A percentile compares a stretch with the other conserved stretches of the same genome.
These are phyloP conservation scores for Synchiropus splendidus DNA, from an alignment of 2,113 vertebrate species.

Conservation along the genomic window DNA sequence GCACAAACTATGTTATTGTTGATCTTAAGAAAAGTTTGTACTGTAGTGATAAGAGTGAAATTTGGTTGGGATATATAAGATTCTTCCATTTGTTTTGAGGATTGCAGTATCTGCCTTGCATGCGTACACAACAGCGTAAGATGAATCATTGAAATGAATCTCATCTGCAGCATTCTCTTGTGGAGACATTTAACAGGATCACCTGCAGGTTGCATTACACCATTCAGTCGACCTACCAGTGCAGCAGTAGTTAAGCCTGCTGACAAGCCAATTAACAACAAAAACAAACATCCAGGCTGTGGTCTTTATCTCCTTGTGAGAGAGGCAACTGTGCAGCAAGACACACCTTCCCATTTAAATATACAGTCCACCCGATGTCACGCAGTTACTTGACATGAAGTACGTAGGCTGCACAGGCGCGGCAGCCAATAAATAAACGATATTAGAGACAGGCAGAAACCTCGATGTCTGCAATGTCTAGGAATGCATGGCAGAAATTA, in stretches of 20 bases:
- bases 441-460: constrained; percentile 6
- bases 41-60: too few species aligned
- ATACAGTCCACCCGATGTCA: too few species aligned
- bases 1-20: too few species aligned
- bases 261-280: constrained; percentile 50
- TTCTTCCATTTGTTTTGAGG: too few species aligned
- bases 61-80: too few species aligned
- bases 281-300: constrained; percentile 43
- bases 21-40: too few species aligned
- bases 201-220: too few species aligned
- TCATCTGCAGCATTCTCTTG: not conserved
- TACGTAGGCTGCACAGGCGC: too few species aligned
- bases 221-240: constrained; percentile 15
- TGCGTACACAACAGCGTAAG: too few species aligned
- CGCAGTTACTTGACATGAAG: too few species aligned
- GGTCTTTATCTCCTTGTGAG: constrained; percentile 24
- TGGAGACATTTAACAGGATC: not conserved
- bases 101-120: too few species aligned
- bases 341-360: constrained; percentile 2
- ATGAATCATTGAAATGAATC: not conserved
- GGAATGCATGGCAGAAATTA: constrained; percentile 40
- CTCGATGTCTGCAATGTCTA: constrained; percentile 21
- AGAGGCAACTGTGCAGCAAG: constrained; percentile 1
- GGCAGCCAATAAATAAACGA: too few species aligned
- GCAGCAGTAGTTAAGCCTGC: constrained; percentile 30